Evolutionary conservation across 2,888 invertebrate genomes (phyloP).

Genomic region (Zootermopsis nevadensis): DNA sequence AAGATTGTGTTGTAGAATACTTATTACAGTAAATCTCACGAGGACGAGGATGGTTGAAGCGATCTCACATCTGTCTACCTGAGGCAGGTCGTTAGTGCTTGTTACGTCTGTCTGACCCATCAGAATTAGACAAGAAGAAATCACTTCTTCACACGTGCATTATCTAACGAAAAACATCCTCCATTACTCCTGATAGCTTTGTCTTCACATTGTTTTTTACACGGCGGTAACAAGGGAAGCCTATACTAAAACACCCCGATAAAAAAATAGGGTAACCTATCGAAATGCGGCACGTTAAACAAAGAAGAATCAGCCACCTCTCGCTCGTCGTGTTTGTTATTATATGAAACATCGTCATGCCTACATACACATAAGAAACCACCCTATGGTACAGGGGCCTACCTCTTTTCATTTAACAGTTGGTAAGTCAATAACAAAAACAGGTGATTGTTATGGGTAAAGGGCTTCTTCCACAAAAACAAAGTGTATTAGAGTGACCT

Average conservation of each 20-base stretch:
- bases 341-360: background rate
- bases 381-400: background rate
- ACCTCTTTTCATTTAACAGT: background rate
- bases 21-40: too few relatives aligned
- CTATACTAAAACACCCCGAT: background rate
- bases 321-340: background rate
- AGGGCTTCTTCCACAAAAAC: slow-evolving; percentile 6
- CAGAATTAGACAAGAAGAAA: background rate
- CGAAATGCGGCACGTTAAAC: slow-evolving; percentile 9
- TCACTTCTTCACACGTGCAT: slow-evolving; percentile 27
- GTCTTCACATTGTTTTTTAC: slow-evolving; percentile 18
- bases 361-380: background rate
- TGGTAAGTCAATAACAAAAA: slow-evolving; percentile 12
- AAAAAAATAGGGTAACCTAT: background rate
- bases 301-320: background rate
- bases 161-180: background rate
- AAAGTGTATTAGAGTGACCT: slow-evolving; percentile 8
- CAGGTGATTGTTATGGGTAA: background rate
- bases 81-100: background rate
- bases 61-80: background rate
- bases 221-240: background rate
- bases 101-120: background rate
- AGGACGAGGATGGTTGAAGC: too few relatives aligned
- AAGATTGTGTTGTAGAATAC: too few relatives aligned
- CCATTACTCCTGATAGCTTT: slow-evolving; percentile 2